Evolutionary conservation across 2,888 invertebrate species (phyloP).

Genomic region (Icerya purchasi): DNA sequence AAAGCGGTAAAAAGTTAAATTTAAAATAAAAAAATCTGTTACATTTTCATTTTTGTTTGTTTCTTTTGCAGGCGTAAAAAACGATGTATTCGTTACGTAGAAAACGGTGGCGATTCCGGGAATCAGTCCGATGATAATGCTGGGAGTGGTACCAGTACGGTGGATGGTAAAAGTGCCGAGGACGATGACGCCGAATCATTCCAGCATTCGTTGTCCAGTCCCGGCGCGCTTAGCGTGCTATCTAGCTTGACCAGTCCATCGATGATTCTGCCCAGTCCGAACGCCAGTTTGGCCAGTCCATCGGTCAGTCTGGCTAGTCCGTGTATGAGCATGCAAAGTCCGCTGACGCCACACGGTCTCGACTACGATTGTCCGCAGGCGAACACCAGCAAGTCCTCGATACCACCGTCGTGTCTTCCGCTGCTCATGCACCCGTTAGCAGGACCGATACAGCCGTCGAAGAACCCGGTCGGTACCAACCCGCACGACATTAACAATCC

Average conservation of each 20-base stretch:
- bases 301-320: slow-evolving; percentile 33
- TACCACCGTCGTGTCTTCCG: slow-evolving; percentile 20
- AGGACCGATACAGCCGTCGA: slow-evolving; percentile 26
- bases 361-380: slow-evolving; percentile 26
- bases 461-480: slow-evolving; percentile 74
- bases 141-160: slow-evolving; percentile 58
- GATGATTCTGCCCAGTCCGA: slow-evolving; percentile 55
- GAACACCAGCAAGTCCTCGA: not conserved
- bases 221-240: slow-evolving; percentile 39
- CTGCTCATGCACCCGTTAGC: slow-evolving; percentile 30
- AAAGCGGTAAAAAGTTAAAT: no score
- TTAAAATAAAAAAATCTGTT: no score
- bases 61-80: slow-evolving; percentile 67
- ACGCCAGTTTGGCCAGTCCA: slow-evolving; percentile 44
- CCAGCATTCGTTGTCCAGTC: slow-evolving; percentile 30
- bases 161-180: slow-evolving; percentile 42
- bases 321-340: slow-evolving; percentile 30
- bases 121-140: slow-evolving; percentile 49
- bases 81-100: slow-evolving; percentile 90
- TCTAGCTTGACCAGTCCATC: slow-evolving; percentile 48
- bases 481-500: slow-evolving; percentile 84
- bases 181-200: slow-evolving; percentile 35
- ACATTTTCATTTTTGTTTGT: no score
- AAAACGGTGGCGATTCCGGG: slow-evolving; percentile 42
- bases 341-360: slow-evolving; percentile 26